These are phyloP conservation scores for Microtus montanus DNA, from an alignment of 2,113 vertebrate genomes.

Conservation along the genomic window DNA sequence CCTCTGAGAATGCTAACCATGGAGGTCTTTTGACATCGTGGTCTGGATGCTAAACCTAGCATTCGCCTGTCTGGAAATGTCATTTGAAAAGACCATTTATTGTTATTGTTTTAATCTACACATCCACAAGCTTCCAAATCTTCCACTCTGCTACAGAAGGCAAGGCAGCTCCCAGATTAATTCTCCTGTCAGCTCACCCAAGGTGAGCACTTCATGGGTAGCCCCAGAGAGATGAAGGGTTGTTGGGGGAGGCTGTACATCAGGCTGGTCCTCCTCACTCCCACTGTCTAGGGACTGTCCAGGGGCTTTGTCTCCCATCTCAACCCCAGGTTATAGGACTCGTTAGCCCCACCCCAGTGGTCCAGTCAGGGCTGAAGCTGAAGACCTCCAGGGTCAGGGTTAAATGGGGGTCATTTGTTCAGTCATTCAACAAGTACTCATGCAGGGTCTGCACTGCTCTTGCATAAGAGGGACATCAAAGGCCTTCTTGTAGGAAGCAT, in stretches of 20 bases:
- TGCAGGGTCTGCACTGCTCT: rapidly evolving
- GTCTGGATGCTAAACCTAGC: slow-evolving; percentile 65
- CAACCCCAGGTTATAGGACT: not conserved
- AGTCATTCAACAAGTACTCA: not conserved
- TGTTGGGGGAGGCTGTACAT: not conserved
- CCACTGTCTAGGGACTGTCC: not conserved
- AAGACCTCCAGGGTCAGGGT: not conserved
- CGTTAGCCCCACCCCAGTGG: not conserved
- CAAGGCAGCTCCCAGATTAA: slow-evolving; percentile 79
- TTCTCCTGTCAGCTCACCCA: slow-evolving; percentile 71
- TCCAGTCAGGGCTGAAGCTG: not conserved
- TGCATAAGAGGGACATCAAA: not conserved
- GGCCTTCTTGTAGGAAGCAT: not conserved
- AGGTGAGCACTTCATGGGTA: slow-evolving; percentile 61
- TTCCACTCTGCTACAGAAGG: slow-evolving; percentile 67
- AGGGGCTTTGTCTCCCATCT: not conserved
- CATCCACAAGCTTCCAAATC: slow-evolving; percentile 74
- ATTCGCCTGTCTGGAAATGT: slow-evolving; percentile 79
- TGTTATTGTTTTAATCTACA: slow-evolving; percentile 84
- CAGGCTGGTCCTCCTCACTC: not conserved
- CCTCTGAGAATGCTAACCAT: not conserved
- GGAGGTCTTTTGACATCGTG: not conserved
- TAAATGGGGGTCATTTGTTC: not conserved
- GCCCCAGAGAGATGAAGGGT: slow-evolving; percentile 6
- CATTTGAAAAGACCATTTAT: slow-evolving; percentile 73